phyloP scores from a whole-genome alignment of 2,888 invertebrate genomes.

The Pristionchus entomophagus region DNA sequence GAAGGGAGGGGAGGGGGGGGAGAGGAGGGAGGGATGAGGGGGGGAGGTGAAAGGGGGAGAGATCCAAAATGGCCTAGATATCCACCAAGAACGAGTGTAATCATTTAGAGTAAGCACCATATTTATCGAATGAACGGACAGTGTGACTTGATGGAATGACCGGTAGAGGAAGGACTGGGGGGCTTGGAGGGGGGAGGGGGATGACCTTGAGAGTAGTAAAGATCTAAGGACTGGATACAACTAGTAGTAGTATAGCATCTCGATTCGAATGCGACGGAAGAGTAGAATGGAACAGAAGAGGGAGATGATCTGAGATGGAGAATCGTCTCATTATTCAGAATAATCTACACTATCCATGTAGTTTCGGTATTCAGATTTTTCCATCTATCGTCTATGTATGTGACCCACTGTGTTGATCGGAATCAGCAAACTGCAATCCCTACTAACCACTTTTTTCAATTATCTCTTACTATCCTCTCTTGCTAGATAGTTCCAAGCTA shows the following conservation, averaged over 20 bases:
- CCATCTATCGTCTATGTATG: too few relatives aligned
- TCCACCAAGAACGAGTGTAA: not conserved
- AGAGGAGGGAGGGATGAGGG: not conserved
- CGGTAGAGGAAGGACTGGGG: conserved; percentile 31
- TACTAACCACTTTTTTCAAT: too few relatives aligned
- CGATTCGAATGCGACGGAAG: conserved; percentile 66
- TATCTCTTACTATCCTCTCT: too few relatives aligned
- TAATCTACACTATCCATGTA: too few relatives aligned
- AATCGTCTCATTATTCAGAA: too few relatives aligned
- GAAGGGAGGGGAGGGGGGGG: not conserved
- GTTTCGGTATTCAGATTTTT: too few relatives aligned
- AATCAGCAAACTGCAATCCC: too few relatives aligned
- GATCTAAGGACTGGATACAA: not conserved
- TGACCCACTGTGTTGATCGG: too few relatives aligned
- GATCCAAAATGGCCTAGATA: conserved; percentile 31
- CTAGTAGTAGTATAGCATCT: conserved; percentile 71
- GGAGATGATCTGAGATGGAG: conserved; percentile 59
- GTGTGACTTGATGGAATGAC: conserved; percentile 31
- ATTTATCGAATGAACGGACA: conserved; percentile 30
- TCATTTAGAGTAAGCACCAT: not conserved
- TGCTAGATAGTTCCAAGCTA: too few relatives aligned
- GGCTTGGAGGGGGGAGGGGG: not conserved
- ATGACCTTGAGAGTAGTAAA: conserved; percentile 33
- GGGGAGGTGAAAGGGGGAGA: not conserved
- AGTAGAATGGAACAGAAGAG: conserved; percentile 62